Base-by-base conservation (phyloP, 2,113 vertebrate species). In the Callionymus lyra region DNA sequence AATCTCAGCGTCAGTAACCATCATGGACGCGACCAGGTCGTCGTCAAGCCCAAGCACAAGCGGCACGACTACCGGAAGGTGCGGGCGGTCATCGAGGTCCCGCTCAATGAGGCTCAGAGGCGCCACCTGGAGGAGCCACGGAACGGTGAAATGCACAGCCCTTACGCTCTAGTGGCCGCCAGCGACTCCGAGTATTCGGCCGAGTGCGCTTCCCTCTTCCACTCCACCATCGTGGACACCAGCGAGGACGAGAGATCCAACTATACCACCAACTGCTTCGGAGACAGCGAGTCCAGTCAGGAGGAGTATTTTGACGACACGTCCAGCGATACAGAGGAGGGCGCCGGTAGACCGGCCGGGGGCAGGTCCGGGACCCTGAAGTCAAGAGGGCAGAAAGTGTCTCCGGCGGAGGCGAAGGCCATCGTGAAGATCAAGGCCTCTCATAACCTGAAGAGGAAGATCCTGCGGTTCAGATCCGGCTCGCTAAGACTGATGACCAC, bases 401-500 rank as follows among this genome's bases (percentile, higher is more conserved):
- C n/a, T n/a, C n/a, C n/a, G n/a, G n/a, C 1, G 90, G 83, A 88
- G 0, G 69, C 85, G 0, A 91, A 90, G 60, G 79, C 90, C 17
- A 89, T 89, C 18, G 86, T 96, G 36, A 97, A 93, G 80, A 94
- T 98, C 44, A 98, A 97, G 70, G 94, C 94, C 0, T 97, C 94
- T 0, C 92, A 91, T 40, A 92, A 91, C 69, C 88, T 98, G 66
- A 98, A 98, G 84, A 98, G 88, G 85, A 97, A 90, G 61, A 97
- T 98, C 64, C 86, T 97, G 1, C 84, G 90, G 55, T 95, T 94
- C 77, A 83, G 89, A 34, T 91, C 91, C 0, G 92, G 94, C 36
- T 95, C 94, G 1, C 76, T 98, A 58, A 97, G 93, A 60, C 86
- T 97, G 53, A 98, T 98, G 93, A 98, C 94, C 0, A 98, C 94